Evolutionary conservation across 1,140 invertebrate species (phyloP), one percentile per base, ranked within the genome.

Genomic region (Drosophila nasuta): DNA sequence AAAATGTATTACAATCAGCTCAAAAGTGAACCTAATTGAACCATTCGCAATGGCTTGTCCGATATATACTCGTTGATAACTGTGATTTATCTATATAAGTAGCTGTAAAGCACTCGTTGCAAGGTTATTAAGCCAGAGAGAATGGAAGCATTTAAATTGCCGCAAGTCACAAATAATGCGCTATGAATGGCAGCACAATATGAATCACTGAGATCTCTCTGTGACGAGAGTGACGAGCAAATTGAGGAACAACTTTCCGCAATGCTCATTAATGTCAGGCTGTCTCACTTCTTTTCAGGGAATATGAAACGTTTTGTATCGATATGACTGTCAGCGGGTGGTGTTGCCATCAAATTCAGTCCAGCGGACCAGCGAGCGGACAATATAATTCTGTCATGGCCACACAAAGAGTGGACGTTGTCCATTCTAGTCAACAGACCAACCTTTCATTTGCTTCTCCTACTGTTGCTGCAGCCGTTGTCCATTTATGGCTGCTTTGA

Each of bases 241-340:
- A 75, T 78, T 77, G 75, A 51, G 58, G 38, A 62, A 56, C 66
- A 75, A 75, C 69, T 75, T 72, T 72, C 46, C 75, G 76, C 67
- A 79, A 82, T 75, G 67, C 79, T 87, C 82, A 82, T 85, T 87
- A 87, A 69, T 87, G 82, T 87, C 75, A 81, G 62, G 1, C 58
- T 43, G 20, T 25, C 20, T 20, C 20, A 20, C 20, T 20, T 20
- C 20, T 20, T 20, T 20, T 20, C 20, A 33, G 35, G 0, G 3
- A 30, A 25, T 8, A 17, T 33, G 54, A 1, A 20, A 2, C 59
- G 58, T 56, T 49, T 70, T 77, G 38, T 72, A 65, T 78, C 56
- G 62, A 82, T 81, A 75, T 70, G 70, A 11, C 77, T 68, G 38
- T 54, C 60, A 59, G 71, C 20, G 57, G 38, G 57, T 28, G 57